These are phyloP conservation scores for Ptilodon capucinus DNA, from an alignment of 2,888 invertebrate genomes.

Conservation along the genomic window DNA sequence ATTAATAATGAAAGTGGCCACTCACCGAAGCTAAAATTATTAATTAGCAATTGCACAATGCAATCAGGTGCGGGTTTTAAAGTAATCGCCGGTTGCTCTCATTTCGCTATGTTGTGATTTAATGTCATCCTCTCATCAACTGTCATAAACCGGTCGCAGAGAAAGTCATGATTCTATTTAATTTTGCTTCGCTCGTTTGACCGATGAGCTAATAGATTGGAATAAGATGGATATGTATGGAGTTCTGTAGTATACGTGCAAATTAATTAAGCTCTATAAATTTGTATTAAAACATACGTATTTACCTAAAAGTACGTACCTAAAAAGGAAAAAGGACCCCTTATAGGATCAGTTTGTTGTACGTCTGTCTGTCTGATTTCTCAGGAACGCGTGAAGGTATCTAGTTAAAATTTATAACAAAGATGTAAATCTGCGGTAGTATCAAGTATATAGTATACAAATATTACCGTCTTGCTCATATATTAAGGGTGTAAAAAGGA, in stretches of 20 bases:
- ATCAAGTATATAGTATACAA: too few species aligned
- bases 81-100: conserved; percentile 27
- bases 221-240: neutral
- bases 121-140: conserved; percentile 51
- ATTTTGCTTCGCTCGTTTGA: conserved; percentile 32
- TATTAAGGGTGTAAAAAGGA: too few species aligned
- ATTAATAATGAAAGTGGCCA: neutral
- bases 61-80: conserved; percentile 19
- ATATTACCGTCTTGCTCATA: too few species aligned
- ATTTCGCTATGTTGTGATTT: conserved; percentile 40
- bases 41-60: neutral
- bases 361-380: too few species aligned
- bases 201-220: conserved; percentile 11
- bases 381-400: too few species aligned
- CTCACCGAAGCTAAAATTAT: neutral
- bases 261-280: too few species aligned
- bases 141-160: conserved; percentile 44
- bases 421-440: too few species aligned
- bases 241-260: neutral
- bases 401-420: too few species aligned
- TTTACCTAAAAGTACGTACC: neutral
- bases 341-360: too few species aligned
- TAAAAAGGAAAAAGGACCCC: conserved; percentile 9
- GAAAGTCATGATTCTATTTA: conserved; percentile 54
- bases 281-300: too few species aligned